Conservation (phyloP, 1,140 invertebrate genomes). For the Coelopa frigida region DNA sequence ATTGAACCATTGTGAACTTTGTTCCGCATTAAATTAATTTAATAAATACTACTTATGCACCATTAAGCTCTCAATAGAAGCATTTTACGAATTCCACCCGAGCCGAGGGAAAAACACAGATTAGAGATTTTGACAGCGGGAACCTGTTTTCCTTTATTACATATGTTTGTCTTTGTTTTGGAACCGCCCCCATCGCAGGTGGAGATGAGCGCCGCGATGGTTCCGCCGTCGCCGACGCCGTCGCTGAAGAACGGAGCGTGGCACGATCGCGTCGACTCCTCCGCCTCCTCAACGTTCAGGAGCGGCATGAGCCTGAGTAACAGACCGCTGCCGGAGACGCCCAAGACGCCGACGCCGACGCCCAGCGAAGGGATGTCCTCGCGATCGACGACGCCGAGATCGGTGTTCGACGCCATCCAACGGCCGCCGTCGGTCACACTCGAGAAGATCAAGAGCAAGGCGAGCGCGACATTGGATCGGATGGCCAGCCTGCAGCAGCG, state of each 20-base stretch:
- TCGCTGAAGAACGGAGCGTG: constrained; percentile 30
- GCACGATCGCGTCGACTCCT: constrained; percentile 22
- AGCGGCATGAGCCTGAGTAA: constrained; percentile 23
- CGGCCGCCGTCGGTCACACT: constrained; percentile 39
- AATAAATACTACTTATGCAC: too few relatives aligned
- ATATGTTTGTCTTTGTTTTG: too few relatives aligned
- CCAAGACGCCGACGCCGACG: constrained; percentile 15
- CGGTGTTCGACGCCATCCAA: constrained; percentile 40
- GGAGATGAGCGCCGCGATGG: too few relatives aligned
- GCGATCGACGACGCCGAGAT: constrained; percentile 37
- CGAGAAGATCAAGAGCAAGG: constrained; percentile 43
- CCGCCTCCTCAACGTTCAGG: too few relatives aligned
- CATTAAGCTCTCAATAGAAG: too few relatives aligned
- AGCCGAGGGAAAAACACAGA: too few relatives aligned
- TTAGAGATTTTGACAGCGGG: too few relatives aligned
- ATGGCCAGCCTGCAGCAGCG: constrained; percentile 52
- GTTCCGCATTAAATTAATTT: too few relatives aligned
- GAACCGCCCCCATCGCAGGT: too few relatives aligned
- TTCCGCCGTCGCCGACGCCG: constrained; percentile 34
- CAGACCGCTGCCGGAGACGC: constrained; percentile 40
- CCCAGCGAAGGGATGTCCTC: constrained; percentile 34
- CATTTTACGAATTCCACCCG: too few relatives aligned
- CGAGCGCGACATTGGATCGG: constrained; percentile 38
- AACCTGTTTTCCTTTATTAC: too few relatives aligned
- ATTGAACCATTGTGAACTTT: too few relatives aligned